phyloP scores from a whole-genome alignment of 2,888 invertebrate genomes.

The Gerris lacustris region DNA sequence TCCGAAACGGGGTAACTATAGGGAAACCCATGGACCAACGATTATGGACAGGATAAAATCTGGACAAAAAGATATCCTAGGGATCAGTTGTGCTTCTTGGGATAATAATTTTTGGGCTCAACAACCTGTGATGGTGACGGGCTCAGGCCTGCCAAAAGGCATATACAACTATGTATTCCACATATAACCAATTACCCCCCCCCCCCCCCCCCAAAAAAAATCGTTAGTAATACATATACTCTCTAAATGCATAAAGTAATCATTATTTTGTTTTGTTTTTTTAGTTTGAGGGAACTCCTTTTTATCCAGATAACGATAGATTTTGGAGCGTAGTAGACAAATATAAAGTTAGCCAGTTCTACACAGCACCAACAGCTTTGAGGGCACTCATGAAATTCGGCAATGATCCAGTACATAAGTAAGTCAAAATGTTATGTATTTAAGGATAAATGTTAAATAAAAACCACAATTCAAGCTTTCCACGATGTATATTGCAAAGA shows the following conservation, averaged over 20 bases:
- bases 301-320: constrained; percentile 82
- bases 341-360: constrained; percentile 90
- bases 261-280: constrained; percentile 27
- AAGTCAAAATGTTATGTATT: constrained; percentile 29
- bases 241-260: not conserved
- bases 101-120: too few relatives aligned
- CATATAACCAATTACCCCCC: too few relatives aligned
- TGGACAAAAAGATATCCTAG: too few relatives aligned
- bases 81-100: too few relatives aligned
- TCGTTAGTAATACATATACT: too few relatives aligned
- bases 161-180: too few relatives aligned
- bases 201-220: too few relatives aligned
- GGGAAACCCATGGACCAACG: too few relatives aligned
- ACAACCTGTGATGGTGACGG: too few relatives aligned
- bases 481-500: not conserved
- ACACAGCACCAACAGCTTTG: constrained; percentile 97
- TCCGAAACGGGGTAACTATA: too few relatives aligned
- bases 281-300: constrained; percentile 93
- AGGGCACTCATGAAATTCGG: constrained; percentile 91
- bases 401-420: constrained; percentile 66
- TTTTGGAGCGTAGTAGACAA: constrained; percentile 90
- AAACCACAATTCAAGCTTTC: not conserved
- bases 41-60: too few relatives aligned
- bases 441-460: not conserved
- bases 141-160: too few relatives aligned